phyloP scores from a whole-genome alignment of 2,113 vertebrate species.

The Sminthopsis crassicaudata region DNA sequence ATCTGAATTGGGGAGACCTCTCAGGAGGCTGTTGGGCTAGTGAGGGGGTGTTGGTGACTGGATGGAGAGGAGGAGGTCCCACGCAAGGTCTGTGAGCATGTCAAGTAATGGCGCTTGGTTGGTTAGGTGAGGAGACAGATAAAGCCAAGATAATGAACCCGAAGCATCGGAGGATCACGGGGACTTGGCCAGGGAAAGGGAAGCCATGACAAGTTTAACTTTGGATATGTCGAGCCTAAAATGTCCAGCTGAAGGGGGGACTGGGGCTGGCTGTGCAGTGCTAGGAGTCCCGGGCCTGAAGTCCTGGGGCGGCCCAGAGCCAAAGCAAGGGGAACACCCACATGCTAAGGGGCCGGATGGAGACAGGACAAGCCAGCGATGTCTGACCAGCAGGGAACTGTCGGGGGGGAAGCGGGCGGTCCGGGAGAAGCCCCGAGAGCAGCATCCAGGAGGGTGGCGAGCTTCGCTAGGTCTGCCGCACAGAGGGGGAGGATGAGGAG shows the following conservation, averaged over 20 bases:
- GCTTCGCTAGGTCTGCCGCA: background rate
- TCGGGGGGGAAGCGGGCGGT: background rate
- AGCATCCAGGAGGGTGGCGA: background rate
- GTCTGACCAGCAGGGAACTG: background rate
- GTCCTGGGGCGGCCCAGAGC: background rate
- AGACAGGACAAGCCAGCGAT: background rate
- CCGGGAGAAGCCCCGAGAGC: background rate
- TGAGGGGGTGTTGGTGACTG: background rate
- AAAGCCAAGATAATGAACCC: background rate
- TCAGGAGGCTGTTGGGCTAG: background rate
- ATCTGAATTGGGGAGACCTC: background rate
- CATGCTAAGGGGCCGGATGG: background rate
- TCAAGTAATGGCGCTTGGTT: background rate
- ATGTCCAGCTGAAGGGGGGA: background rate
- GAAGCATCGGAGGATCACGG: background rate
- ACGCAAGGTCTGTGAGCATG: background rate
- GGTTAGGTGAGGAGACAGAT: background rate
- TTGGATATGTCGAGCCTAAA: background rate
- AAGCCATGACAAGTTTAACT: background rate
- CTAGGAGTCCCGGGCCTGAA: background rate
- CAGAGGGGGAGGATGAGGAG: background rate
- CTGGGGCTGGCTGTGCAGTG: too few relatives aligned
- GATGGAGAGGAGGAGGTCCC: background rate
- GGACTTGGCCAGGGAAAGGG: background rate
- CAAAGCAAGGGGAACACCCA: background rate